Base-by-base conservation (phyloP, 2,113 vertebrate genomes). In the Eptesicus fuscus region DNA sequence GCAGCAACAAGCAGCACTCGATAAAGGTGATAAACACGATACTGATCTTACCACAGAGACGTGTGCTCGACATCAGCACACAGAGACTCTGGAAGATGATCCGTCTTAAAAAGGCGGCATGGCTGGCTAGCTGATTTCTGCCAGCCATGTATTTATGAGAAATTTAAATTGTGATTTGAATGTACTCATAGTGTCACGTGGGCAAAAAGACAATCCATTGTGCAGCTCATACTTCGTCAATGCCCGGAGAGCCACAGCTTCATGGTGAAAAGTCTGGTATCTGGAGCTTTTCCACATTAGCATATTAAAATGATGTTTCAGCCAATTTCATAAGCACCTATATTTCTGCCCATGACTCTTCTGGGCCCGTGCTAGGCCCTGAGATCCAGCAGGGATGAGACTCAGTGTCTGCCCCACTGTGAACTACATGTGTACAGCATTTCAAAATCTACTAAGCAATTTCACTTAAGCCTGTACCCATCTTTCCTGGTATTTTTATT, bases 91-190 rank as follows among this genome's bases (percentile, higher is more conserved):
- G 90, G 79, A 90, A 88, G 96, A 88, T n/a, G 44, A 95, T 96
- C 87, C 51, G 63, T 91, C 95, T 74, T 93, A 12, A 32, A 77
- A 70, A 78, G 83, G 84, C 16, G 20, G 90, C 71, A 51, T 11
- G 44, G 85, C 80, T 84, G 22, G 37, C 65, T 95, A 93, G 71
- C 77, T 82, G 85, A 88, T 94, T 95, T 90, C 90, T 94, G 88
- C 82, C 92, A 95, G 73, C 77, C 56, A 37, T 23, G n/a, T 91
- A 83, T 79, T 95, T 93, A 82, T 17, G 37, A 53, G 73, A 69
- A 90, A 95, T 95, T 87, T 94, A 92, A 92, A 83, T 51, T 69
- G 35, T 96, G 88, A 95, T 95, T 90, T 92, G 89, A 95, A 89
- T 80, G 37, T 63, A 83, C 73, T 95, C 85, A 79, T 42, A 76